Percentiles rank a stretch among this genome's conserved stretches.
phyloP scores from a whole-genome alignment of 2,888 invertebrate genomes.

The Ectobius pallidus region DNA sequence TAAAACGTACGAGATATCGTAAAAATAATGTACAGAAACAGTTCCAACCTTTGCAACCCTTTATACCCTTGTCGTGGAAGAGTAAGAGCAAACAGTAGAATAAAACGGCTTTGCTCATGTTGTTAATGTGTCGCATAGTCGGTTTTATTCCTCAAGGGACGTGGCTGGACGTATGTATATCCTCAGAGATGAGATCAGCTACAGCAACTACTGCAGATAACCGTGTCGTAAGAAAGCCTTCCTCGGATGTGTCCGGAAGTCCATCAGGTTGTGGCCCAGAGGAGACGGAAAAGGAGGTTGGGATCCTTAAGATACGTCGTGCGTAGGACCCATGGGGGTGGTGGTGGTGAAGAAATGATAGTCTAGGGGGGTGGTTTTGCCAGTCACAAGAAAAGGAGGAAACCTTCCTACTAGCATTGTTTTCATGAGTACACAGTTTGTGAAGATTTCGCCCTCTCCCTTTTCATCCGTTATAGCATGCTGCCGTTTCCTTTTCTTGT shows the following conservation, averaged over 20 bases:
- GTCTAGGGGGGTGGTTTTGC: conserved; percentile 8
- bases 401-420: conserved; percentile 4
- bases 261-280: conserved; percentile 28
- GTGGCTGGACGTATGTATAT: conserved; percentile 1
- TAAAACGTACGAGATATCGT: too few relatives aligned
- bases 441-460: conserved; percentile 4
- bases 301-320: conserved; percentile 21
- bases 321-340: conserved; percentile 22
- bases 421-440: conserved; percentile 21
- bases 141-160: not conserved
- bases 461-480: not conserved
- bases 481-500: conserved; percentile 23
- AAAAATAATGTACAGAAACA: too few relatives aligned
- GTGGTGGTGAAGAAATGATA: conserved; percentile 6
- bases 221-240: conserved; percentile 9
- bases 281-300: conserved; percentile 13
- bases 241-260: conserved; percentile 25
- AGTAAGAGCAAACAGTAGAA: too few relatives aligned
- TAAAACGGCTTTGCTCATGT: not conserved
- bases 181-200: conserved; percentile 12
- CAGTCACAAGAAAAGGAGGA: conserved; percentile 13
- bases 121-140: not conserved
- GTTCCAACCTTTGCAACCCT: too few relatives aligned
- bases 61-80: too few relatives aligned
- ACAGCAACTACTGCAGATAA: not conserved